Percentiles rank a stretch among this genome's conserved stretches.
Conservation (phyloP, 2,797 vertebrate species). For the Thamnophis elegans region DNA sequence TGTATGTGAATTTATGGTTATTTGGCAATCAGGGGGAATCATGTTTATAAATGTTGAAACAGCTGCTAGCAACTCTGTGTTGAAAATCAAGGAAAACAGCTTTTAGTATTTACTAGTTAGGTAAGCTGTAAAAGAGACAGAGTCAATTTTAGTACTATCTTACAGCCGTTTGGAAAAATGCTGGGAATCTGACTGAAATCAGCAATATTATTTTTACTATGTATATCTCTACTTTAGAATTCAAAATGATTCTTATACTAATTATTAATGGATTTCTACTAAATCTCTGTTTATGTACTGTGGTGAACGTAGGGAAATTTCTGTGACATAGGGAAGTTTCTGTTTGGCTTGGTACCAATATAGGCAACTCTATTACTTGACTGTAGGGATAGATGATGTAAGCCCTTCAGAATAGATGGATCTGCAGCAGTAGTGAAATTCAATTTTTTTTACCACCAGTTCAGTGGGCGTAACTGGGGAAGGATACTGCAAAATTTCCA, state of each 20-base stretch:
- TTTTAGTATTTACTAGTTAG: slow-evolving; percentile 52
- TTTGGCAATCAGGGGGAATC: slow-evolving; percentile 70
- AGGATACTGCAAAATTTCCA: too few species aligned
- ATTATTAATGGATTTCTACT: neutral
- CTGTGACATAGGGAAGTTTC: neutral
- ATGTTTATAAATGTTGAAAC: slow-evolving; percentile 74
- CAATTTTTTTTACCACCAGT: too few species aligned
- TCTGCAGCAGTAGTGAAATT: neutral
- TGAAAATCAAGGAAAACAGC: slow-evolving; percentile 67
- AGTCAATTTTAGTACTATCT: slow-evolving; percentile 12
- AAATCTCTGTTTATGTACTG: neutral
- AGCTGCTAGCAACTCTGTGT: slow-evolving; percentile 70
- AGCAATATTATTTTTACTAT: neutral
- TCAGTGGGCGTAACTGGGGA: too few species aligned
- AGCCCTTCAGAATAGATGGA: neutral
- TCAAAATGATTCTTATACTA: neutral
- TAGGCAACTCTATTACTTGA: neutral
- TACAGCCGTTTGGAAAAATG: neutral
- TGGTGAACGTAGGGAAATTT: neutral
- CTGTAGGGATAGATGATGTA: neutral
- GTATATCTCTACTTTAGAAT: neutral
- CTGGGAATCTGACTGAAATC: slow-evolving; percentile 20
- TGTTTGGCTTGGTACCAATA: neutral
- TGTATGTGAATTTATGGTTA: slow-evolving; percentile 70
- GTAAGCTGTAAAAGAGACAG: slow-evolving; percentile 49